phyloP scores from a whole-genome alignment of 2,888 invertebrate genomes.

The Eristalis arbustorum region DNA sequence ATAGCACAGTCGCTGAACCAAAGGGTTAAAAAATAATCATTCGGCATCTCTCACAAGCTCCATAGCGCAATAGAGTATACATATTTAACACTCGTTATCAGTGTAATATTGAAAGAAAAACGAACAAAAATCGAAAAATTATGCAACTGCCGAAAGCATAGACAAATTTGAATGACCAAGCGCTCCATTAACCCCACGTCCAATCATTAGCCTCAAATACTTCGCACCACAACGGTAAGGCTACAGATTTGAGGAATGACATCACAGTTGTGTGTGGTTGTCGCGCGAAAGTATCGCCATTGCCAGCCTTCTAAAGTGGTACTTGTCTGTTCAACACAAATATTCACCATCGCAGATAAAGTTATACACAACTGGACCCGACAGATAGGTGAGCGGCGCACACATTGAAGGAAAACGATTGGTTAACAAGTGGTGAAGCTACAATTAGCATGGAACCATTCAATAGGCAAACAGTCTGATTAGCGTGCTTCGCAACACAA shows the following conservation, averaged over 20 bases:
- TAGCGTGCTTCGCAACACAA: slow-evolving; percentile 39
- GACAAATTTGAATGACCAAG: slow-evolving; percentile 37
- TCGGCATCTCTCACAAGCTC: slow-evolving; percentile 3
- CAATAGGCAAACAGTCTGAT: slow-evolving; percentile 27
- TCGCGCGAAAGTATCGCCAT: slow-evolving; percentile 43
- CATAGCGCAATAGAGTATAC: slow-evolving; percentile 16
- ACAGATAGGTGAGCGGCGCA: background rate
- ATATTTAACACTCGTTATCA: slow-evolving; percentile 58
- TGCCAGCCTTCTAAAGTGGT: slow-evolving; percentile 55
- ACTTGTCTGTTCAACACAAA: slow-evolving; percentile 37
- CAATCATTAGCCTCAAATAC: slow-evolving; percentile 46
- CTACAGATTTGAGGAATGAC: slow-evolving; percentile 57
- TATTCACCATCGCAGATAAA: slow-evolving; percentile 1
- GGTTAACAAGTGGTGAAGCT: slow-evolving; percentile 36
- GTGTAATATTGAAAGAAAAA: slow-evolving; percentile 38
- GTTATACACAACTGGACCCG: background rate
- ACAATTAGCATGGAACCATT: slow-evolving; percentile 50
- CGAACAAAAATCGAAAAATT: slow-evolving; percentile 9
- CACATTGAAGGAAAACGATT: slow-evolving; percentile 19
- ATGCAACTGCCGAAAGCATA: slow-evolving; percentile 52
- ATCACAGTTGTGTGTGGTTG: slow-evolving; percentile 44
- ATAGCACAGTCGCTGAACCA: background rate
- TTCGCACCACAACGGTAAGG: slow-evolving; percentile 42
- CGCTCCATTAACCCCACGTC: slow-evolving; percentile 58
- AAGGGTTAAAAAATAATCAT: background rate